Evolutionary conservation across 2,797 vertebrate genomes (phyloP), one percentile per base, ranked within the genome.

Genomic region (Urocyon cinereoargenteus): DNA sequence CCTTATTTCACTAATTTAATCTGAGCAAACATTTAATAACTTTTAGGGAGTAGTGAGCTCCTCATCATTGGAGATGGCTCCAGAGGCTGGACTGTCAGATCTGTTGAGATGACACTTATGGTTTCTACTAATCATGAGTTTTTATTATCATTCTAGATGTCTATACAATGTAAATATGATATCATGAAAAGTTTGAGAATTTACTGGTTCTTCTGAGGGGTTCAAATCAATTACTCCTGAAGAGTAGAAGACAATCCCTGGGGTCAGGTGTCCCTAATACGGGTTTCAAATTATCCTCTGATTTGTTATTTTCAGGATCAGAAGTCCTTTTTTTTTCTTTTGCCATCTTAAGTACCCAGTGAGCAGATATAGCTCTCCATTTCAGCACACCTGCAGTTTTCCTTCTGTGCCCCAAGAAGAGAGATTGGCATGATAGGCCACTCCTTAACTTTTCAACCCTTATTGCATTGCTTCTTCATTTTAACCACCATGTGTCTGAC

Each of bases 281-380:
- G 81, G 49, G 18, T 40, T 96, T 91, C 75, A 91, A 57, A 94
- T 51, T 49, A 66, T 86, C 22, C 13, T 90, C 64, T 86, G 57
- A 68, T 40, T 45, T 68, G 18, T 73, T 55, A 59, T 86, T 86
- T 68, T n/a, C 31, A 66, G 61, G 34, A 31, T 19, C 28, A 59
- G 22, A 40, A 75, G 66, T 75, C 55, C 36, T 55, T 73, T 72
- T 78, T 79, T 49, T 10, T 34, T 73, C 16, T 89, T 40, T 24
- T 2, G 61, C 36, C 16, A 45, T 66, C 59, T 9, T 83, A 45
- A 31, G 11, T 55, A 62, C 40, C 18, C 15, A 28, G 40, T 64
- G 34, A 59, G 14, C 36, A 59, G 57, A 59, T 73, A 4, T 24
- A 51, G 24, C 64, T 73, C 10, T 79, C 36, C 13, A 49, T 78